Conservation (phyloP, 2,113 vertebrate species). For the Lonchura striata region DNA sequence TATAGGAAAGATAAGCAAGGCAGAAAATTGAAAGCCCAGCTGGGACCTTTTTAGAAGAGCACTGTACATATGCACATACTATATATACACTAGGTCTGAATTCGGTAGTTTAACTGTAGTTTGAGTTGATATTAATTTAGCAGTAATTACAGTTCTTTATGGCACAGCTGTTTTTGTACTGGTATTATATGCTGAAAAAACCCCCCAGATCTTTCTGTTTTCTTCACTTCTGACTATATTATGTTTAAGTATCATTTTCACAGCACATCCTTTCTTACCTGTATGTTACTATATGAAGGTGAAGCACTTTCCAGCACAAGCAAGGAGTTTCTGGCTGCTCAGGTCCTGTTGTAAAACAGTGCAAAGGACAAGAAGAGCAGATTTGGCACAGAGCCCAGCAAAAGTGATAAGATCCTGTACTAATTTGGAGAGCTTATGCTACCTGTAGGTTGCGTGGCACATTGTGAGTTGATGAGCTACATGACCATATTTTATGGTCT, state of each 20-base stretch:
- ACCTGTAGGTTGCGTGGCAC: neutral
- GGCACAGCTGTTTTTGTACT: neutral
- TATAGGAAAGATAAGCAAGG: neutral
- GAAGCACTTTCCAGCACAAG: neutral
- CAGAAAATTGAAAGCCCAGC: neutral
- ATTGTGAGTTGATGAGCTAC: neutral
- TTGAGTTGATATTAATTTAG: neutral
- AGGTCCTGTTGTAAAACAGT: neutral
- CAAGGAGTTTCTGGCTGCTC: neutral
- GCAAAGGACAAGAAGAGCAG: neutral
- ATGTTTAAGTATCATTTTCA: neutral
- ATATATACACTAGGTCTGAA: neutral
- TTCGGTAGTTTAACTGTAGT: neutral
- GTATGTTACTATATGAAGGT: neutral
- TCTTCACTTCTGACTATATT: neutral
- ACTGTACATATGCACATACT: neutral
- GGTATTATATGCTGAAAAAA: neutral
- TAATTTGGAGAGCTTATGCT: conserved; percentile 19
- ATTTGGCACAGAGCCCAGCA: conserved; percentile 5
- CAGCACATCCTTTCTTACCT: neutral
- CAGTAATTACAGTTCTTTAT: neutral
- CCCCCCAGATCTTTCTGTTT: neutral
- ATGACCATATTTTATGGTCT: neutral
- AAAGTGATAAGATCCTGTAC: neutral
- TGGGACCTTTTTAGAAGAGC: neutral